phyloP scores from a whole-genome alignment of 2,888 invertebrate genomes.

The Acronicta psi region DNA sequence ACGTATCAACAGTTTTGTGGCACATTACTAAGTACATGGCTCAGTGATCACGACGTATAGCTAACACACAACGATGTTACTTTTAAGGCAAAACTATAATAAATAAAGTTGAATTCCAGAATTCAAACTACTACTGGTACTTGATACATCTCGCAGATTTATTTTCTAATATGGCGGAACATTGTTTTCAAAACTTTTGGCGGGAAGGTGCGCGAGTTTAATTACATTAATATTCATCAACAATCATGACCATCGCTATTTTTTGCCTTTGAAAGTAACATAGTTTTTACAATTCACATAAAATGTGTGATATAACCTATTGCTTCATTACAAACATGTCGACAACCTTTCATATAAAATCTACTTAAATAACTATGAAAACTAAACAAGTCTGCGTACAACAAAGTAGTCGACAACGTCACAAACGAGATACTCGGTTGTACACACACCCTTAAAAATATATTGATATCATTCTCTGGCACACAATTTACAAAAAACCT shows the following conservation, averaged over 20 bases:
- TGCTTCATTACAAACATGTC: conserved; percentile 33
- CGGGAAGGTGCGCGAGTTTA: too few species aligned
- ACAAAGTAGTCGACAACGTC: conserved; percentile 16
- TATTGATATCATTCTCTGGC: conserved; percentile 55
- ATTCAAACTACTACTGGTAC: too few species aligned
- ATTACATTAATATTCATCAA: not conserved
- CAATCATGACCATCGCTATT: not conserved
- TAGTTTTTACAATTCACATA: conserved; percentile 6
- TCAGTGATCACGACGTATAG: conserved; percentile 21
- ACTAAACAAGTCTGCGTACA: conserved; percentile 19
- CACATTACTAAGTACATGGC: conserved; percentile 51
- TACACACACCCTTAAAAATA: conserved; percentile 34
- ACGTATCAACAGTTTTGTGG: conserved; percentile 42
- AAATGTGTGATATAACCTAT: conserved; percentile 30
- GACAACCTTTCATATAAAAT: conserved; percentile 54
- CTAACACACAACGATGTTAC: conserved; percentile 7
- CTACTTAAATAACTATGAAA: conserved; percentile 54
- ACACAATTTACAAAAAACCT: conserved; percentile 59
- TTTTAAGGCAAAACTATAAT: conserved; percentile 7
- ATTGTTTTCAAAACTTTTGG: too few species aligned
- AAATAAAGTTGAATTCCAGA: too few species aligned
- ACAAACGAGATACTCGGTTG: conserved; percentile 15
- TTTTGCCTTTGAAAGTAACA: conserved; percentile 21
- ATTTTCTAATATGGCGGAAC: too few species aligned
- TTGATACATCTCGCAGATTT: too few species aligned